phyloP scores from a whole-genome alignment of 2,888 invertebrate genomes.

The Nomada fucata region DNA sequence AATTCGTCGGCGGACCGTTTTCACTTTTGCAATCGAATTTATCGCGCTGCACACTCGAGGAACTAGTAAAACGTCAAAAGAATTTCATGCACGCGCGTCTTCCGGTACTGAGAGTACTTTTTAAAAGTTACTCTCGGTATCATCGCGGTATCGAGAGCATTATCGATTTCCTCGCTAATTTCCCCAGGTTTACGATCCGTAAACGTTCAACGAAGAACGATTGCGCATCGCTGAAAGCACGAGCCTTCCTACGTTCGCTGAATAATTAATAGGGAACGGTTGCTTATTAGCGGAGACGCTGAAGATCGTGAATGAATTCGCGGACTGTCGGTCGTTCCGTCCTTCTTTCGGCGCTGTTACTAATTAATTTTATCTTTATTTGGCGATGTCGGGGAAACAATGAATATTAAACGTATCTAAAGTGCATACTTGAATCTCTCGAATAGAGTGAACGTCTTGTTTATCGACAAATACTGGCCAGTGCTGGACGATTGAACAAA shows the following conservation, averaged over 20 bases:
- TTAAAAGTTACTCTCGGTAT: background rate
- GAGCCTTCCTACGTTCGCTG: background rate
- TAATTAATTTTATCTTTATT: too few relatives aligned
- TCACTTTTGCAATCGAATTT: conserved; percentile 37
- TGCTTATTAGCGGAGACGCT: background rate
- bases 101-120: background rate
- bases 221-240: background rate
- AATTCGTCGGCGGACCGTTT: conserved; percentile 18
- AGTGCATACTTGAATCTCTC: too few relatives aligned
- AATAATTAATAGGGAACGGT: conserved; percentile 9
- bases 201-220: background rate
- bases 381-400: too few relatives aligned
- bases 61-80: background rate
- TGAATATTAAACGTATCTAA: too few relatives aligned
- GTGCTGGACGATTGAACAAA: too few relatives aligned
- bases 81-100: background rate
- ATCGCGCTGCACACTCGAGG: background rate
- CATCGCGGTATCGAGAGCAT: background rate
- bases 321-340: background rate
- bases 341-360: background rate
- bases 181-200: background rate
- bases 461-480: background rate
- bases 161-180: background rate
- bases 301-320: background rate
- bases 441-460: background rate